Percentiles rank a stretch among this genome's conserved stretches.
Conservation (phyloP, 2,888 invertebrate genomes). For the Spodoptera littoralis region DNA sequence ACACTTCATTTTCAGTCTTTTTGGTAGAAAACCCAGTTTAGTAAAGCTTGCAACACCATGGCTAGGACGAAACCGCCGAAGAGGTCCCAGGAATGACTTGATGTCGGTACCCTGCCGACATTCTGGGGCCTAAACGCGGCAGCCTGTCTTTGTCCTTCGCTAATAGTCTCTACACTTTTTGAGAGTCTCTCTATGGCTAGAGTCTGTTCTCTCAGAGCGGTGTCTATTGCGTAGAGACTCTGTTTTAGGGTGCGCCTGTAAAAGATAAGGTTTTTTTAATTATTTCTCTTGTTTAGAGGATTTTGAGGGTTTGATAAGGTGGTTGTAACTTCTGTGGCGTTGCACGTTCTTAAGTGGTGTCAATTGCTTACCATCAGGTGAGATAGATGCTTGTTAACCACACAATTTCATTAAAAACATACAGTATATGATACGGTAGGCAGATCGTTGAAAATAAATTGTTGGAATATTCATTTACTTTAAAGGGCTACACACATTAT, state of each 20-base stretch:
- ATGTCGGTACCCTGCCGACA: conserved; percentile 61
- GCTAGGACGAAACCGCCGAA: conserved; percentile 80
- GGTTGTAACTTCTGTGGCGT: too few relatives aligned
- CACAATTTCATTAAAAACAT: too few relatives aligned
- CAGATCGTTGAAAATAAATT: too few relatives aligned
- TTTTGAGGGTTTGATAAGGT: too few relatives aligned
- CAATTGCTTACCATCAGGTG: too few relatives aligned
- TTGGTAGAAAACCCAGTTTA: conserved; percentile 80
- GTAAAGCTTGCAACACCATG: conserved; percentile 76
- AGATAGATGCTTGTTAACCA: too few relatives aligned
- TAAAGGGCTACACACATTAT: too few relatives aligned
- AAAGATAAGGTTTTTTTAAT: conserved; percentile 18
- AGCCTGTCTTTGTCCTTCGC: conserved; percentile 62
- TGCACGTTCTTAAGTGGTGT: too few relatives aligned
- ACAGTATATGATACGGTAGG: too few relatives aligned
- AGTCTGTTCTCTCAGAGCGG: conserved; percentile 85
- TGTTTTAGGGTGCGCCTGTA: conserved; percentile 83
- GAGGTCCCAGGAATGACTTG: conserved; percentile 77
- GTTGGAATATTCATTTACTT: too few relatives aligned
- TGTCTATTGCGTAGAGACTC: conserved; percentile 83
- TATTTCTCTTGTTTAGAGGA: background rate
- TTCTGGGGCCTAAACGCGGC: conserved; percentile 60
- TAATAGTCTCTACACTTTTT: conserved; percentile 69
- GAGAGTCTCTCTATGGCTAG: conserved; percentile 79
- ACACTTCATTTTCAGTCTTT: conserved; percentile 72